Conservation (phyloP, 2,113 vertebrate species). For the Pitta sordida region DNA sequence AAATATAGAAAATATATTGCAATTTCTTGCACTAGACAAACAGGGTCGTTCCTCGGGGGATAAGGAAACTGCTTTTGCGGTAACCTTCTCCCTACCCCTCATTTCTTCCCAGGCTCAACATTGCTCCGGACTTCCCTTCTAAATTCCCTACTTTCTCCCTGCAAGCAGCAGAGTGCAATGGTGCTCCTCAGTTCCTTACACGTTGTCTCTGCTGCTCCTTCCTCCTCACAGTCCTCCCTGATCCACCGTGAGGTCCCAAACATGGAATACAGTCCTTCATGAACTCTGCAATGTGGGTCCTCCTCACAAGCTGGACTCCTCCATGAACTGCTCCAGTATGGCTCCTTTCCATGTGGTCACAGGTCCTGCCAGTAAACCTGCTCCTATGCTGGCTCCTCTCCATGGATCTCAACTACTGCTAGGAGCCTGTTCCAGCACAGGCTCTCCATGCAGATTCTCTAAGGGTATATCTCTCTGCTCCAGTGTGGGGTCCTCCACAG, state of each 20-base stretch:
- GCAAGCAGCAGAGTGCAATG: accelerated
- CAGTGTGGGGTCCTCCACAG: neutral
- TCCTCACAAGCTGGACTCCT: neutral
- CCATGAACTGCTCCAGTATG: neutral
- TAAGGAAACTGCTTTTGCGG: neutral
- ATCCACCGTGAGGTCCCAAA: accelerated
- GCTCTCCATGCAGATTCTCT: neutral
- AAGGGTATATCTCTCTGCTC: neutral
- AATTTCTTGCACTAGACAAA: neutral
- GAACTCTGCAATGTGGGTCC: neutral
- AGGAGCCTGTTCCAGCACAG: neutral
- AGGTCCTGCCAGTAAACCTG: neutral
- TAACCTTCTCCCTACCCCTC: neutral
- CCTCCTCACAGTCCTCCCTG: neutral
- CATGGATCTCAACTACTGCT: neutral
- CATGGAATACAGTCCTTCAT: no score
- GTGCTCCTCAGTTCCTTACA: neutral
- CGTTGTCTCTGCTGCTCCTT: accelerated
- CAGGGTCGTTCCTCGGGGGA: neutral
- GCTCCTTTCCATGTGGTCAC: neutral
- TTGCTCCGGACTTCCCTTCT: neutral
- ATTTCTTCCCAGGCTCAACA: neutral
- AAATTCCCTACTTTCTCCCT: accelerated
- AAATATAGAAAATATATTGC: neutral
- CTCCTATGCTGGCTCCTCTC: neutral